Base-by-base conservation (phyloP, 2,797 vertebrate genomes). In the Tokudaia tokunoshimensis region DNA sequence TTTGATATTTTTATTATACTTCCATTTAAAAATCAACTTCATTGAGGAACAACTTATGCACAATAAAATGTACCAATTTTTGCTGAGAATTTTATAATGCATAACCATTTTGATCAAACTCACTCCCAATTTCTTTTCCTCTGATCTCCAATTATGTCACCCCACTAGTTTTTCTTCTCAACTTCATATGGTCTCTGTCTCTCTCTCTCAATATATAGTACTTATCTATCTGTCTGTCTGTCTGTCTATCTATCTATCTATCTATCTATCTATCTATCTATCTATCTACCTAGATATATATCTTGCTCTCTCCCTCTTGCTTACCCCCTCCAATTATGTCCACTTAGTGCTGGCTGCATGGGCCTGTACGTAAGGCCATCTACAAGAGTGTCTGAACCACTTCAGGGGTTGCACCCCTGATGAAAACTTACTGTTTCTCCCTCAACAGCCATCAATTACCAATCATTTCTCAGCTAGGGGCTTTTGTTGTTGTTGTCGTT, bases 1-100 rank as follows among this genome's bases (percentile, higher is more conserved):
- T 86, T 55, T 72, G 84, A 70, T 72, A 37, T 70, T 72, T 86
- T 70, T 52, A 86, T 52, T 86, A 86, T 15, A 72, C 31, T 17
- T 29, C 24, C 13, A 72, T 70, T 55, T 72, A 72, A 55, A 87
- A 72, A 55, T 87, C 65, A 37, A n/a, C 50, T 72, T 72, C 65
- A 72, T 5, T 37, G 47, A 72, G 34, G 34, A 72, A 55, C 12
- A 37, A 55, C 26, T 72, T 87, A 72, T 4, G 52, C 29, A 55
- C 29, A 65, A 47, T 72, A 55, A 86, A 86, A 37, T 55, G 22
- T 37, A 72, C 47, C 65, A 26, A 3, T 37, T 55, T n/a, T n/a
- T 72, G 26, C 15, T 17, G 44, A 47, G 24, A 65, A 85, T 70
- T 86, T 86, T 1, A 17, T 86, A 55, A 19, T 55, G 47, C 22